Evolutionary conservation across 2,113 vertebrate species (phyloP), one percentile per base, ranked within the genome.

Genomic region (Patagioenas fasciata): DNA sequence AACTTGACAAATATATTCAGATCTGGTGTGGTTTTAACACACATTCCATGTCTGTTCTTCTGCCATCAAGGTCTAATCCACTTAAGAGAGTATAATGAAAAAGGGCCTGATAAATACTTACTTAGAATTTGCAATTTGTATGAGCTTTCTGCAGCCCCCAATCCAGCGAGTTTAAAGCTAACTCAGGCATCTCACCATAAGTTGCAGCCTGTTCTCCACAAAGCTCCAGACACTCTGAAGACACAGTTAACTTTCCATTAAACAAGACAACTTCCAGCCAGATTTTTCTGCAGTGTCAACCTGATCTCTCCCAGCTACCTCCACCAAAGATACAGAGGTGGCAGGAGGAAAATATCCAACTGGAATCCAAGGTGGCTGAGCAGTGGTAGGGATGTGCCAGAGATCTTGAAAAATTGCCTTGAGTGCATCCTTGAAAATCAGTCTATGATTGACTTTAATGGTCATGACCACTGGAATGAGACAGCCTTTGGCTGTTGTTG

Each of bases 71-170:
- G 32, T 40, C 36, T 96, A 96, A 96, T 95, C 64, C 77, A 97
- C 56, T 94, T 91, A 93, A 51, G 31, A 85, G n/a, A 85, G 48
- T 70, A 85, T 95, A 96, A 95, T 67, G 78, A 87, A 83, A 89
- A 96, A 91, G 73, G 23, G 26, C 53, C 65, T 84, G 65, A 79
- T 69, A 91, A 91, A 92, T 71, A 58, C 80, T 58, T 51, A 67
- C 67, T 58, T 73, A 74, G 75, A 93, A 73, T 86, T 87, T 67
- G 24, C 58, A 66, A 74, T 86, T 92, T 80, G 8, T 58, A 24
- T 42, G 54, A 85, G 82, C 3, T 66, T 88, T 88, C 69, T 90
- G 47, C n/a, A 83, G 58, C 25, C 56, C 54, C 21, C 80, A 83
- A 6, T 62, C 25, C 67, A 74, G 75, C 50, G 64, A 89, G 5